Base-by-base conservation (phyloP, 2,113 vertebrate species). In the Polyodon spathula region DNA sequence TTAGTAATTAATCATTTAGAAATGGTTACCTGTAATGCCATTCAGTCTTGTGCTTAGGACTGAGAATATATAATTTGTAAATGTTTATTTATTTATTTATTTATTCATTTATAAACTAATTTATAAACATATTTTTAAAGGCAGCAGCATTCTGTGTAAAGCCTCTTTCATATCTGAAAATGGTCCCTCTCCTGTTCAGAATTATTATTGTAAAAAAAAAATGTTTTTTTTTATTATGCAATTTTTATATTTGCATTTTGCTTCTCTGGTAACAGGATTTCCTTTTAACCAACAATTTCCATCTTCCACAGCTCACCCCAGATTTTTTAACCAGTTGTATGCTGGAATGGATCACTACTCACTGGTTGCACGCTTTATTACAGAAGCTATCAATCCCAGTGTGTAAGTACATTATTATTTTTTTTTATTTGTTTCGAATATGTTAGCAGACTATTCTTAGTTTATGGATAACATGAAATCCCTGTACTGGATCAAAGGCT, bases 321-420 rank as follows among this genome's bases (percentile, higher is more conserved):
- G 81, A 66, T 93, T 94, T 80, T 93, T 90, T 77, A 92, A 92
- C 81, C 90, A 93, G 58, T 73, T 93, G 42, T 92, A 89, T 58
- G 88, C 88, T 63, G 90, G 90, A 40, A 74, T 89, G 70, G 91
- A 94, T 73, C 86, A 90, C 70, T 90, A 90, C 65, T 89, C 91
- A 0, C 79, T 90, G 76, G 90, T 79, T 40, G 92, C 85, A 40
- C 85, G 91, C 62, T 91, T 92, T 74, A 82, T 92, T 60, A 87
- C 80, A 5, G 90, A 92, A 71, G 86, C 89, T 6, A 64, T 93
- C 58, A 92, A 93, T 62, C 87, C 90, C 63, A 94, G 88, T 57
- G 71, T 91, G 91, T 92, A 83, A 91, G 89, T 90, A 39, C 56
- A 39, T 5, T 6, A 2, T 4, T 4, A 27, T 27, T 27, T 27